phyloP scores from a whole-genome alignment of 2,888 invertebrate species.

The Neocrepidodera transversa region DNA sequence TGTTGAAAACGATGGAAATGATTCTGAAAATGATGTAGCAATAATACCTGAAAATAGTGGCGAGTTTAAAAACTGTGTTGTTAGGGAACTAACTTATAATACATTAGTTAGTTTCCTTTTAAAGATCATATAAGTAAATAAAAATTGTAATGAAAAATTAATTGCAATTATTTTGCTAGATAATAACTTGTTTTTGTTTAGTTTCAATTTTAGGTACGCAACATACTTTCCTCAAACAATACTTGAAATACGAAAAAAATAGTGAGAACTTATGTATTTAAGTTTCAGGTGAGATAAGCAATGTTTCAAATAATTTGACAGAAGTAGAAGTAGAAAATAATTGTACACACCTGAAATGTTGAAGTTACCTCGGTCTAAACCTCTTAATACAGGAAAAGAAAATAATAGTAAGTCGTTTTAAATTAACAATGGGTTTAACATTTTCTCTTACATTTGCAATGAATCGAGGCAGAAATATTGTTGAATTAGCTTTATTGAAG shows the following conservation, averaged over 20 bases:
- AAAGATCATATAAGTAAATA: not conserved
- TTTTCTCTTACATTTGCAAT: not conserved
- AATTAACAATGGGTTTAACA: no score
- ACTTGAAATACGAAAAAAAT: not conserved
- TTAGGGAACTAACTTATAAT: not conserved
- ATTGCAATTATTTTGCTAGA: no score
- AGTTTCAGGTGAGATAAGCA: not conserved
- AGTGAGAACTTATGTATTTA: not conserved
- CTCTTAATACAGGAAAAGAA: no score
- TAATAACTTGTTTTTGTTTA: not conserved
- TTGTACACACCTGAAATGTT: not conserved
- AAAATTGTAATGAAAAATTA: no score
- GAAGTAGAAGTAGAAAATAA: not conserved
- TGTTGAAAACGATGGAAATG: not conserved
- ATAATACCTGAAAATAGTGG: not conserved
- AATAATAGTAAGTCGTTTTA: no score
- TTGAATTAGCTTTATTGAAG: no score
- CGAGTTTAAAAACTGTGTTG: constrained; percentile 1
- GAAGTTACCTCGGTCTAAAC: not conserved
- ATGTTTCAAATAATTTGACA: not conserved
- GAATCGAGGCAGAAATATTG: constrained; percentile 3
- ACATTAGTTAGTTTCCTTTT: not conserved
- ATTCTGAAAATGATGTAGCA: not conserved
- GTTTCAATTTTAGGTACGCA: not conserved
- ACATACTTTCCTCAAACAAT: not conserved